Percentiles rank a stretch among this genome's conserved stretches.
Conservation (phyloP, 2,888 invertebrate genomes). For the Dendrolimus houi region DNA sequence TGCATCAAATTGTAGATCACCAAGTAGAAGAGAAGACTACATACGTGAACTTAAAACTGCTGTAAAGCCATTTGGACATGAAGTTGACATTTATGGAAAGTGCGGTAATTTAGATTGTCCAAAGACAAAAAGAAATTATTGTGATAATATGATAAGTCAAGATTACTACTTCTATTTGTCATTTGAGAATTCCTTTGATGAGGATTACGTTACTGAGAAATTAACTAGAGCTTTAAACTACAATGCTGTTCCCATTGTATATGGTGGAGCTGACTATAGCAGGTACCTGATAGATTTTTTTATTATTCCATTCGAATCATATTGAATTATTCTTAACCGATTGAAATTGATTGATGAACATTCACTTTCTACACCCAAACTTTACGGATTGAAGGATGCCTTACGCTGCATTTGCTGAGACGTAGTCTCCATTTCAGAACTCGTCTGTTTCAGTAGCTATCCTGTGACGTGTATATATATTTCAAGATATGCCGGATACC, state of each 20-base stretch:
- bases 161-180: slow-evolving; percentile 84
- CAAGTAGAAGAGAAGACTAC: slow-evolving; percentile 34
- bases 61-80: slow-evolving; percentile 25
- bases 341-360: no score
- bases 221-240: slow-evolving; percentile 76
- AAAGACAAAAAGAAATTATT: slow-evolving; percentile 22
- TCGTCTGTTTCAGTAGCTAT: no score
- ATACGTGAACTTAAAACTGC: slow-evolving; percentile 32
- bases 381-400: no score
- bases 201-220: slow-evolving; percentile 74
- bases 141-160: slow-evolving; percentile 47
- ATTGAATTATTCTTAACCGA: no score
- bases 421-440: no score
- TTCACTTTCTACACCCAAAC: no score
- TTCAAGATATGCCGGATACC: no score
- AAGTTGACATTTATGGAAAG: slow-evolving; percentile 71
- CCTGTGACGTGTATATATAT: no score
- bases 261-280: slow-evolving; percentile 80
- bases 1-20: slow-evolving; percentile 48
- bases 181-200: slow-evolving; percentile 84
- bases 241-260: slow-evolving; percentile 80
- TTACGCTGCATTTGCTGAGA: no score
- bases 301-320: no score
- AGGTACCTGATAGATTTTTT: slow-evolving; percentile 27
- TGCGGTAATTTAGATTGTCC: slow-evolving; percentile 62